phyloP scores from a whole-genome alignment of 2,113 vertebrate species.

The Mustelus asterias region DNA sequence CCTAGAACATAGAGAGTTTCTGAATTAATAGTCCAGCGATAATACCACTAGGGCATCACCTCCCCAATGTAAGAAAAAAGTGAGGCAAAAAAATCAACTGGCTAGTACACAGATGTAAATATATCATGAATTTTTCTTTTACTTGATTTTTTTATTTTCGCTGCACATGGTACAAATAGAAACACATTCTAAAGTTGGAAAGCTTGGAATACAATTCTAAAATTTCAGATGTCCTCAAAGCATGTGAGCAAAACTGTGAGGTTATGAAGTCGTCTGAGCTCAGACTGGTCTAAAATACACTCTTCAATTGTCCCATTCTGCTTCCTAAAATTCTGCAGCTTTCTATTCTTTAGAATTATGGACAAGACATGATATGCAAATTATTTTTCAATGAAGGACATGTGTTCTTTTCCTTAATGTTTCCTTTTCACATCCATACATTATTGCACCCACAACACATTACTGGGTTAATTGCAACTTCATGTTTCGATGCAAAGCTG shows the following conservation, averaged over 20 bases:
- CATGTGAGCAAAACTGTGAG: neutral
- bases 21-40: too few species aligned
- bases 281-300: neutral
- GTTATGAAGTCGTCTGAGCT: neutral
- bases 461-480: neutral
- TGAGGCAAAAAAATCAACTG: neutral
- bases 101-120: neutral
- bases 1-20: too few species aligned
- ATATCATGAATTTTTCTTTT: neutral
- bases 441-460: neutral
- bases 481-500: neutral
- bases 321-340: neutral
- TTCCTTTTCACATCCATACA: neutral
- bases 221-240: neutral
- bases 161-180: neutral
- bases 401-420: neutral
- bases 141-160: neutral
- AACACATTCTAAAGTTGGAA: neutral
- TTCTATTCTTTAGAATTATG: neutral
- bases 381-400: neutral
- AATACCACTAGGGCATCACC: too few species aligned
- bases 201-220: neutral
- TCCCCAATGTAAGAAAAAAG: neutral
- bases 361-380: neutral
- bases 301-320: conserved; percentile 1